Evolutionary conservation across 2,113 vertebrate species (phyloP).

Genomic region (Callospermophilus lateralis): DNA sequence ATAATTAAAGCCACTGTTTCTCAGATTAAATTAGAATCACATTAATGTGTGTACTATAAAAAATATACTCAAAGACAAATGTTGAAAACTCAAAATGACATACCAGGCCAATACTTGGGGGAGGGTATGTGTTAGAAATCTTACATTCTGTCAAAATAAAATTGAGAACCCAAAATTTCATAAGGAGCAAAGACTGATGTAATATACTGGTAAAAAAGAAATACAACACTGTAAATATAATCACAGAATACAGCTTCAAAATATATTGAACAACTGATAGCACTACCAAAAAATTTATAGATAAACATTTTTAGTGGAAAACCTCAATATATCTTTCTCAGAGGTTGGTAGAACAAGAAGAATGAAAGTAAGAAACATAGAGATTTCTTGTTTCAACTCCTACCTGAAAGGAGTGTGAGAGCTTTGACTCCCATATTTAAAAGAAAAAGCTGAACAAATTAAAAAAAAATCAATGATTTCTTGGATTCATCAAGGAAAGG

Average conservation of each 20-base stretch:
- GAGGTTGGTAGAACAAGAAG: background rate
- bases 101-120: background rate
- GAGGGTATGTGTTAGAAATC: background rate
- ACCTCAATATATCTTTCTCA: background rate
- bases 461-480: background rate
- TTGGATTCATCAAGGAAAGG: background rate
- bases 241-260: background rate
- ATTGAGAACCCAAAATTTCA: background rate
- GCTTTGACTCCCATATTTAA: background rate
- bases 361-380: background rate
- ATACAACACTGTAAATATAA: background rate
- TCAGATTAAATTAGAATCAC: background rate
- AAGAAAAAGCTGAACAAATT: background rate
- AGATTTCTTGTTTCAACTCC: background rate
- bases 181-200: background rate
- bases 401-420: background rate
- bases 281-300: background rate
- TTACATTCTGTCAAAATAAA: conserved; percentile 20
- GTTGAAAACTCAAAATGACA: background rate
- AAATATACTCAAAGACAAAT: background rate
- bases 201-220: background rate
- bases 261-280: background rate
- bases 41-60: background rate
- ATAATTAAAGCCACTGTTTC: background rate
- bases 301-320: conserved; percentile 3